Base-by-base conservation (phyloP, 2,888 invertebrate species). In the Phortica okadai region DNA sequence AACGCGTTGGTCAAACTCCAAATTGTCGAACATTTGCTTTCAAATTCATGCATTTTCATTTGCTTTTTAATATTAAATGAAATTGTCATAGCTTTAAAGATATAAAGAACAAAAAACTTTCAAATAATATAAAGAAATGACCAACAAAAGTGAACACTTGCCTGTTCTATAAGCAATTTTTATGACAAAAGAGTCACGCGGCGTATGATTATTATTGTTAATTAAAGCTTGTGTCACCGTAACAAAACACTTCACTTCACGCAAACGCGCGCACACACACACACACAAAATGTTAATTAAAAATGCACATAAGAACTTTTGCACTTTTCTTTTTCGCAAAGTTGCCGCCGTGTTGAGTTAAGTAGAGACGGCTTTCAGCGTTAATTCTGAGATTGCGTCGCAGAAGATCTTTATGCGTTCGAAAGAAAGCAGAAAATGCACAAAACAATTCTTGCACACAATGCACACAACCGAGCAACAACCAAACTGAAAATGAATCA, bases 181-280 rank as follows among this genome's bases (percentile, higher is more conserved):
- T 74, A 64, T 56, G 45, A 73, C 73, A 77, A 73, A 77, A 78
- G 75, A 66, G 54, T 64, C 67, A 16, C 42, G 45, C 25, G 14
- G 62, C 69, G 50, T 72, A 72, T 72, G 41, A 72, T 72, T 56
- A 72, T 78, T 77, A 33, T 33, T 33, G 83, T 86, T 82, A 82
- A 82, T 82, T 83, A 81, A 88, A 86, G 79, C 79, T 81, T 77
- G 25, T 79, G 81, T 78, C 78, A 75, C 73, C 44, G 16, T 44
- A n/a, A 58, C 33, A 56, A 25, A 64, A 75, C 25, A 72, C 67
- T 33, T 33, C 42, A 6, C 10, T 62, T 33, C 33, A 33, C 33
- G 33, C 33, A 33, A 2, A 33, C 33, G 33, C 33, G 33, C 33
- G 1, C 33, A 5, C 33, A 33, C 33, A 33, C 33, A 69, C 67